These are phyloP conservation scores for Spodoptera frugiperda DNA, from an alignment of 1,140 invertebrate species.

Conservation along the genomic window DNA sequence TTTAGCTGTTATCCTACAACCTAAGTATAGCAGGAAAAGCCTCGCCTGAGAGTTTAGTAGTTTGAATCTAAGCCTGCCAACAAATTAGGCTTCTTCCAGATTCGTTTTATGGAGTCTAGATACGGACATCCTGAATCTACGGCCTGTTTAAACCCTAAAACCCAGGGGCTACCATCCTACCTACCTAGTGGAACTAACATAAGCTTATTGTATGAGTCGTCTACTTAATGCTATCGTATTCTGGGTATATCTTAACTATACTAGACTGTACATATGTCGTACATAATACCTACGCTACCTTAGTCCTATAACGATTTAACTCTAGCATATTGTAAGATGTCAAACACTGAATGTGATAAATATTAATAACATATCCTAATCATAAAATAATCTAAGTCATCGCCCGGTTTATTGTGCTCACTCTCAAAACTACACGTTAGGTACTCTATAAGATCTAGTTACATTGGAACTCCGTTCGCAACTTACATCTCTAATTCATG, in stretches of 20 bases:
- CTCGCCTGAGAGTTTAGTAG: constrained; percentile 45
- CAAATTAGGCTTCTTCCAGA: constrained; percentile 52
- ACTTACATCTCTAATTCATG: constrained; percentile 38
- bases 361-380: constrained; percentile 29
- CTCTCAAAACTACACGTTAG: constrained; percentile 13
- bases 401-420: constrained; percentile 59
- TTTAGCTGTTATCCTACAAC: background rate
- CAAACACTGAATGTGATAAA: constrained; percentile 51
- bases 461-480: constrained; percentile 40
- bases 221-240: constrained; percentile 26
- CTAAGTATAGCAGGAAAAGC: constrained; percentile 28
- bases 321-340: constrained; percentile 41
- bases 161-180: constrained; percentile 42
- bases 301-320: background rate
- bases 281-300: constrained; percentile 28
- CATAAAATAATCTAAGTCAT: constrained; percentile 61
- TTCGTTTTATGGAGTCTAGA: constrained; percentile 47
- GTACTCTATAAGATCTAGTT: constrained; percentile 20
- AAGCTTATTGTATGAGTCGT: background rate
- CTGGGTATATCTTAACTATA: background rate
- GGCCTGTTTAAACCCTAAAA: constrained; percentile 44
- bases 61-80: constrained; percentile 48
- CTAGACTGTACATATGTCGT: background rate
- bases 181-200: constrained; percentile 28
- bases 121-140: constrained; percentile 49